Evolutionary conservation across 2,113 vertebrate genomes (phyloP), one percentile per base, ranked within the genome.

Genomic region (Carollia perspicillata): DNA sequence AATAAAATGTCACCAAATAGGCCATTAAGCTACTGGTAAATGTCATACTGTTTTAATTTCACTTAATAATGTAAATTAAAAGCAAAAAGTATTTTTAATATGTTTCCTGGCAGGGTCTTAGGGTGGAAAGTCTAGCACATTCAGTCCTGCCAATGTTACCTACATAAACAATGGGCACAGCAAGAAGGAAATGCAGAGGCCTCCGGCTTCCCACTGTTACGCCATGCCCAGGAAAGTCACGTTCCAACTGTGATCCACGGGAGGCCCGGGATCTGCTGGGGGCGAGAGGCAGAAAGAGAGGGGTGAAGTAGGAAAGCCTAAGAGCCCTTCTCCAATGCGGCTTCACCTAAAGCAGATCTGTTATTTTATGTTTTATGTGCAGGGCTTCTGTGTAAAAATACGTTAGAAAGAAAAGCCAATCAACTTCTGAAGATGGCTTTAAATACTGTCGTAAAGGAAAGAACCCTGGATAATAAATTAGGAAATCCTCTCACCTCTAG

Each of bases 1-100:
- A 92, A 96, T 96, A 97, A 98, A 97, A 96, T 91, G 96, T 97
- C 69, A 96, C 87, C 95, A 97, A 96, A 97, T 96, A 97, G 40
- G 75, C 60, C 90, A 97, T 97, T 98, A 97, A 95, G 89, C 78
- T 87, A 75, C 75, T 95, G 92, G 93, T 96, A 95, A 95, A 86
- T 95, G 74, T 89, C 65, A 97, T 88, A 55, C 40, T 72, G 60
- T 96, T 97, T 96, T 97, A 96, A 97, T 87, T 96, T 26, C 17
- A 96, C 47, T 91, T 93, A 94, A 91, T 95, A 8, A 37, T 68
- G 63, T 40, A 55, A 95, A 83, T 90, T 71, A 75, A 83, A 96
- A 86, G 16, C 26, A 78, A 89, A 95, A 71, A 20, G 1, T 5
- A 42, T 96, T 80, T 94, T 92, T 78, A 89, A 37, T 63, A 79